Percentiles rank a stretch among this genome's conserved stretches.
These are phyloP conservation scores for Andrena flavipes DNA, from an alignment of 2,888 invertebrate species.

Conservation along the genomic window DNA sequence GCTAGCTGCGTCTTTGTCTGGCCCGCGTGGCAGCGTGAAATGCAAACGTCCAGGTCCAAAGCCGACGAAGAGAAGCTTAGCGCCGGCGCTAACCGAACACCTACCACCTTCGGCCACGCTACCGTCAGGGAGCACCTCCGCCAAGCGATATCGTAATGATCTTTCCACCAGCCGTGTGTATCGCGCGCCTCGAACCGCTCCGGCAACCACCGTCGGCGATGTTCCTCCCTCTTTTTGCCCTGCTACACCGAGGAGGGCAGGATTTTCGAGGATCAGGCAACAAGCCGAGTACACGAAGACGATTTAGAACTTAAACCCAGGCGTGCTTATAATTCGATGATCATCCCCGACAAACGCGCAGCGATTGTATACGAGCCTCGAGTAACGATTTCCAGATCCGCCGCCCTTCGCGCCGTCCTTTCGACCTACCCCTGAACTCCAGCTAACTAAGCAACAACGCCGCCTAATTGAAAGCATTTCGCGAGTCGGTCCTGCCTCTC, in stretches of 20 bases:
- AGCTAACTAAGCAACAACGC: no score
- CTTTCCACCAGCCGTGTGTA: slow-evolving; percentile 54
- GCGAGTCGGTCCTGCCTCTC: slow-evolving; percentile 40
- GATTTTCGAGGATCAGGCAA: slow-evolving; percentile 27
- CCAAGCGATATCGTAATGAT: slow-evolving; percentile 72
- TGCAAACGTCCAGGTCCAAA: slow-evolving; percentile 74
- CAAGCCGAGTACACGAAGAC: not conserved
- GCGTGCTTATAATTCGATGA: not conserved
- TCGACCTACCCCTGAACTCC: not conserved
- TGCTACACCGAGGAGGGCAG: slow-evolving; percentile 10
- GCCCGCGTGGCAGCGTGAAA: slow-evolving; percentile 66
- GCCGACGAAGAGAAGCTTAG: slow-evolving; percentile 70
- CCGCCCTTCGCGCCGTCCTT: not conserved
- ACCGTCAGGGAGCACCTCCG: slow-evolving; percentile 37
- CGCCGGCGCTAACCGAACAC: slow-evolving; percentile 72
- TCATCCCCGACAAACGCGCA: no score
- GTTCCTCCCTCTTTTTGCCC: not conserved
- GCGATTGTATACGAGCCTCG: no score
- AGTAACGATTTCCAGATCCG: not conserved
- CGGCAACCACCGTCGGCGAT: slow-evolving; percentile 10
- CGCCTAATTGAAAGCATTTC: slow-evolving; percentile 33
- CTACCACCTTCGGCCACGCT: slow-evolving; percentile 39
- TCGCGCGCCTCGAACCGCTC: slow-evolving; percentile 39
- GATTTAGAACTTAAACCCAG: slow-evolving; percentile 19
- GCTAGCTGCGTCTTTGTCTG: slow-evolving; percentile 40